phyloP scores from a whole-genome alignment of 2,113 vertebrate genomes.

The Chiloscyllium plagiosum region DNA sequence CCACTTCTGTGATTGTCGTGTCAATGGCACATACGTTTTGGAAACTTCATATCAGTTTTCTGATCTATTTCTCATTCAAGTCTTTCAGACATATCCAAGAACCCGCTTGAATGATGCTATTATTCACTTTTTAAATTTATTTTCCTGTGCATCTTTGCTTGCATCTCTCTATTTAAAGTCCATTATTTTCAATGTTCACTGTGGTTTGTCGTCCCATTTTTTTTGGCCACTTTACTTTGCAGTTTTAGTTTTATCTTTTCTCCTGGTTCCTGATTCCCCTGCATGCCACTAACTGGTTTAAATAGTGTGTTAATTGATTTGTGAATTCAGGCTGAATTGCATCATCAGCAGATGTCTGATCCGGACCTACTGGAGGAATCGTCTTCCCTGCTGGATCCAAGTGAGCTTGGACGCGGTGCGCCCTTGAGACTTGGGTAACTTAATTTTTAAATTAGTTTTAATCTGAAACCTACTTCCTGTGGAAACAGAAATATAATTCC shows the following conservation, averaged over 20 bases:
- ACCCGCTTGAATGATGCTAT: neutral
- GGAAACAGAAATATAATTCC: neutral
- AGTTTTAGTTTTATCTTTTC: constrained; percentile 15
- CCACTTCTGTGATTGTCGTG: constrained; percentile 4
- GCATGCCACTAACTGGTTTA: constrained; percentile 80
- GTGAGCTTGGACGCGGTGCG: constrained; percentile 70
- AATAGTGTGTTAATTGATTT: constrained; percentile 79
- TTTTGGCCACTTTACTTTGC: constrained; percentile 45
- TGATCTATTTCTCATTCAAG: neutral
- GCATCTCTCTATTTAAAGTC: neutral
- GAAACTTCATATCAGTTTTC: neutral
- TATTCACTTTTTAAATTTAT: neutral
- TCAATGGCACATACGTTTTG: neutral
- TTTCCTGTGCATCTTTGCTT: constrained; percentile 3
- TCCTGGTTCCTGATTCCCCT: constrained; percentile 58
- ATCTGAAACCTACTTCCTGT: neutral
- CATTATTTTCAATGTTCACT: neutral
- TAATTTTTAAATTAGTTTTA: neutral
- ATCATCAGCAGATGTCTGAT: constrained; percentile 94
- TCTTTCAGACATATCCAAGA: neutral
- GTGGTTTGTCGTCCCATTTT: constrained; percentile 51
- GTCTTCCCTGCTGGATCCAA: constrained; percentile 80
- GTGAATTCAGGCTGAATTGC: constrained; percentile 81
- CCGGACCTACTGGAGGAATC: constrained; percentile 93
- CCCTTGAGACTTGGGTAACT: constrained; percentile 85